phyloP scores from a whole-genome alignment of 2,113 vertebrate genomes.

The Ondatra zibethicus region DNA sequence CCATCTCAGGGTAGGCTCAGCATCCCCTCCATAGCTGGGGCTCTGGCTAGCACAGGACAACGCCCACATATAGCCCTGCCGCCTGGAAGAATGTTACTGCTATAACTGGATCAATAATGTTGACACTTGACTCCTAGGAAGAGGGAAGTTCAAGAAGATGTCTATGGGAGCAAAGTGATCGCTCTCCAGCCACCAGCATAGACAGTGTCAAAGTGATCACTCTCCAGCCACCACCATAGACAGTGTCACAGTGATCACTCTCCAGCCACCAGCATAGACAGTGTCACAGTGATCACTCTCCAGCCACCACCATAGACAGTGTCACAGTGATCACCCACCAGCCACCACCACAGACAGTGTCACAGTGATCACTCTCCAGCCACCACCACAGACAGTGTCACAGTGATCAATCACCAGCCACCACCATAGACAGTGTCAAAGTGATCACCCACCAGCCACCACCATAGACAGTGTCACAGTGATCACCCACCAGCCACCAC shows the following conservation, averaged over 20 bases:
- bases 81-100: neutral
- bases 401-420: neutral
- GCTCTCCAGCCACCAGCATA: no score
- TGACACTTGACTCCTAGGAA: neutral
- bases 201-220: neutral
- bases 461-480: neutral
- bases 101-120: neutral
- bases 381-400: neutral
- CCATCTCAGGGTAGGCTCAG: neutral
- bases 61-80: neutral
- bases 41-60: neutral
- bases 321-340: no score
- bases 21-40: neutral
- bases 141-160: neutral
- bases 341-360: no score
- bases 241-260: neutral
- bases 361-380: no score
- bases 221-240: no score
- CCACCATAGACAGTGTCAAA: no score
- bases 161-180: neutral
- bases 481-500: neutral
- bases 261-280: neutral
- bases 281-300: no score
- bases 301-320: neutral
- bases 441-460: no score